A percentile compares a stretch with the other conserved stretches of the same genome.
Evolutionary conservation across 2,797 vertebrate species (phyloP).

Genomic region (Hyperoplus immaculatus): DNA sequence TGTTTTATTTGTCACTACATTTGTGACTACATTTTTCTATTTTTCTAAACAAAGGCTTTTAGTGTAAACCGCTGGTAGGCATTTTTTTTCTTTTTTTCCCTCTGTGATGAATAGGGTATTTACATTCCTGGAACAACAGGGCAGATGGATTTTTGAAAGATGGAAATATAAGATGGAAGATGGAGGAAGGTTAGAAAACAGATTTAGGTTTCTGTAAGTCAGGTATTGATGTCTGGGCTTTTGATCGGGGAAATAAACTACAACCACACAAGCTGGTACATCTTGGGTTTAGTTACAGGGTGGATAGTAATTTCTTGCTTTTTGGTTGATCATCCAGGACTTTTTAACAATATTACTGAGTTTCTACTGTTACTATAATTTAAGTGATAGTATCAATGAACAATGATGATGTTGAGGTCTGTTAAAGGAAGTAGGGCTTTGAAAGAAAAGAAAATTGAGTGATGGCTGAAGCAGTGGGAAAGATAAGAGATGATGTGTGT

Average conservation of each 20-base stretch:
- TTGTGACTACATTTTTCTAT: slow-evolving; percentile 53
- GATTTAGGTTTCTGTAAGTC: slow-evolving; percentile 51
- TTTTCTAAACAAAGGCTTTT: slow-evolving; percentile 69
- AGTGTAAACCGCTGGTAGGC: slow-evolving; percentile 49
- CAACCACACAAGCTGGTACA: neutral
- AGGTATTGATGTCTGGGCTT: neutral
- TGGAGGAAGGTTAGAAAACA: slow-evolving; percentile 22
- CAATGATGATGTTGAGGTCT: slow-evolving; percentile 11
- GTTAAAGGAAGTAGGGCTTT: slow-evolving; percentile 10
- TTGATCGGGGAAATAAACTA: slow-evolving; percentile 26
- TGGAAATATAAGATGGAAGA: neutral
- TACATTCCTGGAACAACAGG: slow-evolving; percentile 80
- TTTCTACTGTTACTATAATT: slow-evolving; percentile 5
- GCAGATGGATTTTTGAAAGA: slow-evolving; percentile 39
- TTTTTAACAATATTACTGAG: neutral
- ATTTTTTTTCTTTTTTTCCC: slow-evolving; percentile 28
- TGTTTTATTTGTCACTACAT: slow-evolving; percentile 24
- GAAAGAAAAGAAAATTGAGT: neutral
- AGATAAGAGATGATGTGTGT: neutral
- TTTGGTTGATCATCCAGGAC: neutral
- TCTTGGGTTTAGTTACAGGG: neutral
- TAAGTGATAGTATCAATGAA: neutral
- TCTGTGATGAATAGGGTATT: slow-evolving; percentile 74
- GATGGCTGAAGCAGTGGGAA: neutral
- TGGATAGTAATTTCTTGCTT: slow-evolving; percentile 11